Conservation (phyloP, 2,113 vertebrate genomes). For the Brachypteracias leptosomus region DNA sequence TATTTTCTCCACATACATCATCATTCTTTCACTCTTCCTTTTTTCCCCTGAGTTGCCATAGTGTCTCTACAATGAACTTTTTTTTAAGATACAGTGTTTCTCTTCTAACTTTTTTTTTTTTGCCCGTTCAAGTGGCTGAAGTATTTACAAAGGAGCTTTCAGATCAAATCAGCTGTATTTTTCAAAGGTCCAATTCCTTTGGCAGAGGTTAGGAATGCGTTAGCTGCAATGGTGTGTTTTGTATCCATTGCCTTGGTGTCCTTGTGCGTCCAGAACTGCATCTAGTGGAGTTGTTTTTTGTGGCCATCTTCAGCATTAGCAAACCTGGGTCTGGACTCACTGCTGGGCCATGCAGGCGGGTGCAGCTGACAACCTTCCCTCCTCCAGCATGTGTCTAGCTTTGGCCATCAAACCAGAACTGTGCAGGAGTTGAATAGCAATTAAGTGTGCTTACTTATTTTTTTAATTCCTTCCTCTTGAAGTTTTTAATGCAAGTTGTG, state of each 20-base stretch:
- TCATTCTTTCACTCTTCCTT: neutral
- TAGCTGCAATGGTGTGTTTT: neutral
- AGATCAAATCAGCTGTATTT: neutral
- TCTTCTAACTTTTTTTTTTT: neutral
- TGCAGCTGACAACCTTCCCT: neutral
- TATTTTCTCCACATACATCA: neutral
- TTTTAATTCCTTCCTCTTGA: neutral
- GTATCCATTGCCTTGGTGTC: neutral
- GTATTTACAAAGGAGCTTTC: slow-evolving; percentile 2
- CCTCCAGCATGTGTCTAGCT: neutral
- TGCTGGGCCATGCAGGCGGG: fast-evolving
- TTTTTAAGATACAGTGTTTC: neutral
- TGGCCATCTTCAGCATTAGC: neutral
- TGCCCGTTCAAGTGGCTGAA: neutral
- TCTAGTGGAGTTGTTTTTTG: neutral
- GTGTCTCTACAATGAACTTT: neutral
- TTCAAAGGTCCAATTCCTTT: neutral
- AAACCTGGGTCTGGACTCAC: too few relatives aligned
- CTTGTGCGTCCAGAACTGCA: fast-evolving
- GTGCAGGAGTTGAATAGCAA: neutral
- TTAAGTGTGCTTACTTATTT: neutral
- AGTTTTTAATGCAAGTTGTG: neutral
- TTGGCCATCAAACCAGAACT: neutral
- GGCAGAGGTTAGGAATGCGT: neutral
- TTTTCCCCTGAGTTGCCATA: neutral